Percentiles rank a stretch among this genome's conserved stretches.
These are phyloP conservation scores for Nemurella pictetii DNA, from an alignment of 2,888 invertebrate genomes.

Conservation along the genomic window DNA sequence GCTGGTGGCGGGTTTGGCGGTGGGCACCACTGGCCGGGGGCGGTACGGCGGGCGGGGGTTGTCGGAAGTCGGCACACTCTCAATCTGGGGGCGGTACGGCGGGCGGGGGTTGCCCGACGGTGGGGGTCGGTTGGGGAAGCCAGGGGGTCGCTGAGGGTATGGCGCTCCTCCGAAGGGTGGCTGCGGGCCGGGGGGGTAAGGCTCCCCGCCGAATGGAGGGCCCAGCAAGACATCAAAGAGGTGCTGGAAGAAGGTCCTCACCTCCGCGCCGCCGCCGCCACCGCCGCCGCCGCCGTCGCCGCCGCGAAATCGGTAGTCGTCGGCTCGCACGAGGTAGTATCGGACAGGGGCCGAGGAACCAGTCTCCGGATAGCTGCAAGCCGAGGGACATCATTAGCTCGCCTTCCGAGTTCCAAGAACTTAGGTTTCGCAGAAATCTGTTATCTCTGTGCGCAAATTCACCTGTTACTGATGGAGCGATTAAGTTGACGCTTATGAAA, in stretches of 20 bases:
- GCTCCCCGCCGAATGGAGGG: background rate
- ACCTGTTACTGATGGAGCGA: no score
- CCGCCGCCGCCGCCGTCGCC: background rate
- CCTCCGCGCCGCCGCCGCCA: background rate
- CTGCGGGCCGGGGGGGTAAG: background rate
- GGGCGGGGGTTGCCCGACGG: background rate
- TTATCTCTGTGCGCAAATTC: no score
- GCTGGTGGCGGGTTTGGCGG: conserved; percentile 7
- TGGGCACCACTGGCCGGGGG: background rate
- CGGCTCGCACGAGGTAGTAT: background rate
- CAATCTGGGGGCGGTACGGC: background rate
- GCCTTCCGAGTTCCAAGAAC: no score
- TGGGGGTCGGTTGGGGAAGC: background rate
- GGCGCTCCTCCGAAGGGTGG: background rate
- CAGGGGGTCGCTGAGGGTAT: background rate
- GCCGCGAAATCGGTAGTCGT: background rate
- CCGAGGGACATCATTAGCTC: no score
- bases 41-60: background rate
- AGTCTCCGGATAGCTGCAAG: background rate
- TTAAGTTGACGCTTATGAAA: no score
- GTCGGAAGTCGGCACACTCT: background rate
- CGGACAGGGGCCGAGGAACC: background rate
- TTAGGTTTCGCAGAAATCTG: no score
- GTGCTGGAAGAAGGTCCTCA: conserved; percentile 1
- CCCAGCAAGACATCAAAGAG: background rate